These are phyloP conservation scores for Sabatieria punctata DNA, from an alignment of 2,888 invertebrate genomes.

Conservation along the genomic window DNA sequence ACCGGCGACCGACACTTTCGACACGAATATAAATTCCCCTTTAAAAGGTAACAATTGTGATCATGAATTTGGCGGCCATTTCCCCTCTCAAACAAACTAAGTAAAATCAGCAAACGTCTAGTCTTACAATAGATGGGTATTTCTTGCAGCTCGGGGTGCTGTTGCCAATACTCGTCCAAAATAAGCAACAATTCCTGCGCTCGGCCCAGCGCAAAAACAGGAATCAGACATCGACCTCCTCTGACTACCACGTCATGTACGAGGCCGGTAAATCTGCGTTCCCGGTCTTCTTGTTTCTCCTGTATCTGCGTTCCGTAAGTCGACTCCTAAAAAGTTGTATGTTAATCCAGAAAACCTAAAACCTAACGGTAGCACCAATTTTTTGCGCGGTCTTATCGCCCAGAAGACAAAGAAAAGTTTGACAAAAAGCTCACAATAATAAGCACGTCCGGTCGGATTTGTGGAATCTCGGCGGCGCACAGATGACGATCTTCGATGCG, in stretches of 20 bases:
- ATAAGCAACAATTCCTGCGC: slow-evolving; percentile 46
- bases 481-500: slow-evolving; percentile 95
- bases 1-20: no score
- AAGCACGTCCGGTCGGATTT: slow-evolving; percentile 81
- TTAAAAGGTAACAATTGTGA: no score
- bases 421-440: slow-evolving; percentile 51
- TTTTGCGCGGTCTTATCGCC: background rate
- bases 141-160: slow-evolving; percentile 89
- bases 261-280: slow-evolving; percentile 72
- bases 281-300: slow-evolving; percentile 89
- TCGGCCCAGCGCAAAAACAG: slow-evolving; percentile 91
- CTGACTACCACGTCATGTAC: slow-evolving; percentile 88
- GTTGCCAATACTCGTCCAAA: slow-evolving; percentile 85
- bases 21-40: no score
- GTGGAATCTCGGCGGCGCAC: slow-evolving; percentile 97
- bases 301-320: slow-evolving; percentile 99
- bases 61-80: no score
- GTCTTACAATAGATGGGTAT: slow-evolving; percentile 80
- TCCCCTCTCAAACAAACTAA: no score
- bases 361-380: background rate
- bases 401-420: slow-evolving; percentile 11
- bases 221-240: slow-evolving; percentile 94
- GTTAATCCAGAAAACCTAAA: background rate
- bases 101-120: no score
- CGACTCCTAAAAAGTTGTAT: slow-evolving; percentile 51